Evolutionary conservation across 1,140 invertebrate genomes (phyloP).

Genomic region (Riptortus pedestris): DNA sequence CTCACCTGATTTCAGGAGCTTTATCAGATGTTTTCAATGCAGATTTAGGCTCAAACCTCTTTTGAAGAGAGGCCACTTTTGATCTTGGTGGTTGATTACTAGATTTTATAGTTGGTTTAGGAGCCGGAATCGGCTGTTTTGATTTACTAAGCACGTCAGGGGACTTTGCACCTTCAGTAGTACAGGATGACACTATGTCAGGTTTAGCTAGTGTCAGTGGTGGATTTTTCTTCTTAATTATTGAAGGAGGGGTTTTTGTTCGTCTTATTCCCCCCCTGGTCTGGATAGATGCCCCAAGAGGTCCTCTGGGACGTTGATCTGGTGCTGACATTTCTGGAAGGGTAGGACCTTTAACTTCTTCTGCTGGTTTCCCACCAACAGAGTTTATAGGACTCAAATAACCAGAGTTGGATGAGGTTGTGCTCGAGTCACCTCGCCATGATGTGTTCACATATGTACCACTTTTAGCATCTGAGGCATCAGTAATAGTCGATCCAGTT

Average conservation of each 20-base stretch:
- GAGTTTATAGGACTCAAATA: conserved; percentile 59
- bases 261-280: conserved; percentile 19
- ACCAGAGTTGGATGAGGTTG: conserved; percentile 52
- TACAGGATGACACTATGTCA: conserved; percentile 58
- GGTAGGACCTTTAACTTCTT: neutral
- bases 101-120: conserved; percentile 34
- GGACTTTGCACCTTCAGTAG: conserved; percentile 42
- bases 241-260: conserved; percentile 38
- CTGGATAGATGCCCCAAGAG: conserved; percentile 13
- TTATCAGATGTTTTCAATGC: neutral
- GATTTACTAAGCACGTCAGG: conserved; percentile 43
- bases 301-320: conserved; percentile 20
- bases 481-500: conserved; percentile 35
- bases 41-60: conserved; percentile 50
- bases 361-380: conserved; percentile 36
- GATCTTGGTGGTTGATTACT: conserved; percentile 37
- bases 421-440: conserved; percentile 36
- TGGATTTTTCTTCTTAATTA: conserved; percentile 36
- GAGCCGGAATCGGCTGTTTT: conserved; percentile 32
- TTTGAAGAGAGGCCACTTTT: conserved; percentile 59
- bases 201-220: conserved; percentile 43
- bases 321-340: conserved; percentile 21
- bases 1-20: neutral
- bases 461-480: conserved; percentile 34
- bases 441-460: conserved; percentile 43